Evolutionary conservation across 1,140 invertebrate species (phyloP).

Genomic region (Mizuhopecten yessoensis): DNA sequence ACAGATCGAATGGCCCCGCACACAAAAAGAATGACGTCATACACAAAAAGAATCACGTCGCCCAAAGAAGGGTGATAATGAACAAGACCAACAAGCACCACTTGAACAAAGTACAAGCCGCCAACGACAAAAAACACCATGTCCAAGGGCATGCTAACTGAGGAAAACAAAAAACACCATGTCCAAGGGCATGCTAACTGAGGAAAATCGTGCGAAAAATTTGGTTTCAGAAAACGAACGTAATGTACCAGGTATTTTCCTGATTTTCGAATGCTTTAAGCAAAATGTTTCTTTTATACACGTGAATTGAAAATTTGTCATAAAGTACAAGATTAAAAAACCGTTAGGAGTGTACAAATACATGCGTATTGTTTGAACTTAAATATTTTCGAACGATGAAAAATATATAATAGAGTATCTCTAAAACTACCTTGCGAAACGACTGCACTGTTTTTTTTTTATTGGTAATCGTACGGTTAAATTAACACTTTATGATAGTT

Average conservation of each 20-base stretch:
- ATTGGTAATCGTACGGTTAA: no score
- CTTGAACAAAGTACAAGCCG: background rate
- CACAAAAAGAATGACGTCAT: slow-evolving; percentile 32
- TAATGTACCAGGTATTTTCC: background rate
- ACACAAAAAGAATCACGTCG: background rate
- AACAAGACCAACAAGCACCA: background rate
- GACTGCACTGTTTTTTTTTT: no score
- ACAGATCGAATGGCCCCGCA: background rate
- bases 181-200: background rate
- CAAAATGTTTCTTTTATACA: no score
- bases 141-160: background rate
- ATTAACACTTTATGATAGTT: no score
- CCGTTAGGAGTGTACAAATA: no score
- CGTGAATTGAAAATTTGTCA: no score
- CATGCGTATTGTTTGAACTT: no score
- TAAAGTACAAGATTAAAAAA: no score
- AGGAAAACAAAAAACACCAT: background rate
- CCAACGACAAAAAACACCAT: background rate
- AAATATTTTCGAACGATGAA: no score
- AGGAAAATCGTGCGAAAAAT: background rate
- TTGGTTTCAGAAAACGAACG: background rate
- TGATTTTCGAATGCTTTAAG: background rate
- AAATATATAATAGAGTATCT: no score
- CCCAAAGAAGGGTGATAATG: background rate
- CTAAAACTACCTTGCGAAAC: no score